Percentiles rank a stretch among this genome's conserved stretches.
These are phyloP conservation scores for Tiliacea citrago DNA, from an alignment of 2,888 invertebrate species.

Conservation along the genomic window DNA sequence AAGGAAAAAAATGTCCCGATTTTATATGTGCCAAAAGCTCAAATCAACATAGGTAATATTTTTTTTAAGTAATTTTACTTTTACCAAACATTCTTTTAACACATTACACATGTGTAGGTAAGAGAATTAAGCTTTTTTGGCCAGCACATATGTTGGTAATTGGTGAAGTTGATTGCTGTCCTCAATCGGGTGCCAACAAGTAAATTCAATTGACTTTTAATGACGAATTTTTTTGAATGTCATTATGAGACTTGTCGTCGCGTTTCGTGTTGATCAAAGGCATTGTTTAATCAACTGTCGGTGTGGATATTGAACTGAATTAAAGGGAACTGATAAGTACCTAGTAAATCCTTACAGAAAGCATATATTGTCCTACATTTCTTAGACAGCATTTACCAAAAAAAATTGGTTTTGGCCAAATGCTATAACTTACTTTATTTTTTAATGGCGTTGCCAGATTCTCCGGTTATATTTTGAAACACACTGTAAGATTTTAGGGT, in stretches of 20 bases:
- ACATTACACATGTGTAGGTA: slow-evolving; percentile 28
- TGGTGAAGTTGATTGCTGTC: slow-evolving; percentile 72
- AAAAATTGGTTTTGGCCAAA: background rate
- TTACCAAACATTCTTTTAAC: slow-evolving; percentile 31
- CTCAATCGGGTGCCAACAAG: slow-evolving; percentile 76
- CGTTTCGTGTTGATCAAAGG: slow-evolving; percentile 79
- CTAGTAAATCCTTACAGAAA: background rate
- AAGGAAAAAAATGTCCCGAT: background rate
- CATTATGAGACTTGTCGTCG: slow-evolving; percentile 72
- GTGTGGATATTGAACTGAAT: slow-evolving; percentile 26
- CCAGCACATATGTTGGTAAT: slow-evolving; percentile 55
- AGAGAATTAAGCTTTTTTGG: slow-evolving; percentile 38
- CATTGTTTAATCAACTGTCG: slow-evolving; percentile 78
- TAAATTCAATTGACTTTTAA: slow-evolving; percentile 85
- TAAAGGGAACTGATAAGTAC: slow-evolving; percentile 4
- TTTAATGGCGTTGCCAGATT: too few relatives aligned
- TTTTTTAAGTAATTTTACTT: background rate
- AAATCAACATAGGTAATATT: background rate
- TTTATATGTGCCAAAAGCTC: background rate
- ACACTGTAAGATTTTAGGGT: background rate
- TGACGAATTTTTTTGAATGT: slow-evolving; percentile 83
- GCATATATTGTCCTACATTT: background rate
- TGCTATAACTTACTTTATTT: background rate
- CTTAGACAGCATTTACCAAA: background rate
- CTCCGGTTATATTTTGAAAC: background rate